Percentiles rank a stretch among this genome's conserved stretches.
phyloP scores from a whole-genome alignment of 2,797 vertebrate species.

The Triplophysa bombifrons region DNA sequence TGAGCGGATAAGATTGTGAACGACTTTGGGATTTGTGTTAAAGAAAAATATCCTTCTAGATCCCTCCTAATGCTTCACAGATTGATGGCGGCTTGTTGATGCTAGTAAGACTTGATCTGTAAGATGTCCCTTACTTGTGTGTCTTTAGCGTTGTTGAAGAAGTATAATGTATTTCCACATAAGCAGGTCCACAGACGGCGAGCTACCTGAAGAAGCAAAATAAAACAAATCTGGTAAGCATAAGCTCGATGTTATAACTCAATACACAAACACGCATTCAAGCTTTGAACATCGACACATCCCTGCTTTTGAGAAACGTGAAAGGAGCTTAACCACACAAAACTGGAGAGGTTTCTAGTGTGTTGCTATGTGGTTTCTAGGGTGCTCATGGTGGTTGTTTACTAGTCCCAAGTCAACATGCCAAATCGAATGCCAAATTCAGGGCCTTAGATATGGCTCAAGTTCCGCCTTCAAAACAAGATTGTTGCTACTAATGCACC shows the following conservation, averaged over 20 bases:
- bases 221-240: neutral
- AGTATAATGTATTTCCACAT: conserved; percentile 82
- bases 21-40: conserved; percentile 6
- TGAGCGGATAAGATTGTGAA: conserved; percentile 7
- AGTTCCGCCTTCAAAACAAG: neutral
- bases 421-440: neutral
- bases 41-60: conserved; percentile 1
- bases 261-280: no score
- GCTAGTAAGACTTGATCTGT: neutral
- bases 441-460: neutral
- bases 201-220: conserved; percentile 71
- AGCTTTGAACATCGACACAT: no score
- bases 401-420: neutral
- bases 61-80: neutral
- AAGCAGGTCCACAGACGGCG: conserved; percentile 84
- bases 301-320: neutral
- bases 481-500: no score
- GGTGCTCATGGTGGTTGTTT: neutral
- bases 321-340: neutral
- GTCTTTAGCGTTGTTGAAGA: conserved; percentile 82
- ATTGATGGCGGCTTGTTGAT: neutral
- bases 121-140: conserved; percentile 72
- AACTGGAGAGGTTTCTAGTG: neutral
- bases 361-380: neutral
- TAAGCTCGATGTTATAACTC: no score